phyloP scores from a whole-genome alignment of 2,888 invertebrate genomes.

The Eristalis tenax region DNA sequence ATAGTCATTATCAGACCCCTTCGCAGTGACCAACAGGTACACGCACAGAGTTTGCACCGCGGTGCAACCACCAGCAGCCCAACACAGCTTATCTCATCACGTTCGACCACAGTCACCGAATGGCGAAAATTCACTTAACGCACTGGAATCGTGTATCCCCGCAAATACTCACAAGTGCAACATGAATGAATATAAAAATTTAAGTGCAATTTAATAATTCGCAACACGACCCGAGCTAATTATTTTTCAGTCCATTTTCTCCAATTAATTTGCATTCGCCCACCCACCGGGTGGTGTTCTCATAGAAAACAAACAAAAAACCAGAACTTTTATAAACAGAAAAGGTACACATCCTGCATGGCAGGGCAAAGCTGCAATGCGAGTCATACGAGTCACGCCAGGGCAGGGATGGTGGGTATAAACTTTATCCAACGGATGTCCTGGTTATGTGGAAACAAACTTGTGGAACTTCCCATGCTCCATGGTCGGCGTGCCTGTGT shows the following conservation, averaged over 20 bases:
- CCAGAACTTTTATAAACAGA: background rate
- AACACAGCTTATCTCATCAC: too few species aligned
- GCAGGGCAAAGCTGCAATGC: background rate
- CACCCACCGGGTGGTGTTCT: background rate
- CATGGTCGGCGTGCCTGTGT: background rate
- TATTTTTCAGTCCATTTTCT: slow-evolving; percentile 9
- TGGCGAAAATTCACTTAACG: background rate
- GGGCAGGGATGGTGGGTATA: background rate
- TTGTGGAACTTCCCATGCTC: background rate
- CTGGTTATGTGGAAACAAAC: background rate
- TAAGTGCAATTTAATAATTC: background rate
- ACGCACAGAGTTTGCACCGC: too few species aligned
- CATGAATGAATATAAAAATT: background rate
- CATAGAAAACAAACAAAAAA: background rate
- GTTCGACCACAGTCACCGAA: background rate
- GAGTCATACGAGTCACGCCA: background rate
- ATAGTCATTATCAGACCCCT: too few species aligned
- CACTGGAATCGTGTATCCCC: background rate
- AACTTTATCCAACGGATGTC: background rate
- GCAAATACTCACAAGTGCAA: background rate
- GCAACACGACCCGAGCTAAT: background rate
- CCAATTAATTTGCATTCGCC: slow-evolving; percentile 2
- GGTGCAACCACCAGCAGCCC: too few species aligned
- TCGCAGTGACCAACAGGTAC: too few species aligned
- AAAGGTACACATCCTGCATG: background rate